Evolutionary conservation across 2,797 vertebrate species (phyloP).

Genomic region (Pelodytes ibericus): DNA sequence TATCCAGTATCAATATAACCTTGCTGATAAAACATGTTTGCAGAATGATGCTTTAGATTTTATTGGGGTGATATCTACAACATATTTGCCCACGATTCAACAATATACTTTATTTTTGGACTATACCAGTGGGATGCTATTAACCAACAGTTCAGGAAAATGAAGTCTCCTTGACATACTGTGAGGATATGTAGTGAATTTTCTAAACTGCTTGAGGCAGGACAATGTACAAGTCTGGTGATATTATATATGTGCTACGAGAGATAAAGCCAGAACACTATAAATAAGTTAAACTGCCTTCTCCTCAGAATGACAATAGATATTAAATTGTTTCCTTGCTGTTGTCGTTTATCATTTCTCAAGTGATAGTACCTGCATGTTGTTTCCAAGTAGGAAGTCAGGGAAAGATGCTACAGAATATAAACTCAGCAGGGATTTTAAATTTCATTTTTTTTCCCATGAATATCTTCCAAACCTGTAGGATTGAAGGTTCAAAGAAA

Average conservation of each 20-base stretch:
- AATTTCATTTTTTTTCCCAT: constrained; percentile 9
- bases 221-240: constrained; percentile 19
- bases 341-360: constrained; percentile 57
- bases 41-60: neutral
- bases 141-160: constrained; percentile 32
- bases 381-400: constrained; percentile 53
- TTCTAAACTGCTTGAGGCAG: constrained; percentile 15
- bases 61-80: neutral
- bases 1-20: neutral
- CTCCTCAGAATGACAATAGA: constrained; percentile 45
- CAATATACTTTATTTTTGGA: constrained; percentile 10
- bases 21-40: neutral
- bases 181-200: constrained; percentile 33
- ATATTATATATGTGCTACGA: constrained; percentile 34
- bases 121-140: constrained; percentile 6
- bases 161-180: constrained; percentile 18
- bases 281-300: constrained; percentile 51
- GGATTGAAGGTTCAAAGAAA: constrained; percentile 46
- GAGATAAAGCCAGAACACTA: constrained; percentile 47
- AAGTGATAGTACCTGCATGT: constrained; percentile 51
- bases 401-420: constrained; percentile 52
- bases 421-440: constrained; percentile 51
- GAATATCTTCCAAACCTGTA: constrained; percentile 42
- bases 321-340: constrained; percentile 55
- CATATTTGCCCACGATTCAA: neutral